Conservation (phyloP, 2,888 invertebrate genomes). For the Conus canariensis region DNA sequence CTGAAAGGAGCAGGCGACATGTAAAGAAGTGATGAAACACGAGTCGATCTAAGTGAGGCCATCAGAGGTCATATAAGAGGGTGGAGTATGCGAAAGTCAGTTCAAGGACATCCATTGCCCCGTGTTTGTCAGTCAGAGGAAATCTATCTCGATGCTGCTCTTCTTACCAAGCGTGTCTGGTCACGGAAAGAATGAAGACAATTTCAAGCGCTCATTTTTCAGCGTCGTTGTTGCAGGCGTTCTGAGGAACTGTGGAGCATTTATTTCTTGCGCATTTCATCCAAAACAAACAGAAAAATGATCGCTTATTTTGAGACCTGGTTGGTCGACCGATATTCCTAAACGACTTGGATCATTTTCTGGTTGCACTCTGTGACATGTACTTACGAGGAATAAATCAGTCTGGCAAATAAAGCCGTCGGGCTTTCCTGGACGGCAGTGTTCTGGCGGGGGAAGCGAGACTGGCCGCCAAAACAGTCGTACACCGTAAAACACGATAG, state of each 20-base stretch:
- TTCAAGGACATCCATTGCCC: conserved; percentile 25
- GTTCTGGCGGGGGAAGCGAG: not conserved
- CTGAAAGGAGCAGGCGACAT: not conserved
- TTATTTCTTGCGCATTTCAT: too few species aligned
- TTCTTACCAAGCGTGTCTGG: conserved; percentile 8
- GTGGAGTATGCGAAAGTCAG: not conserved
- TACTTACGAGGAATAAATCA: not conserved
- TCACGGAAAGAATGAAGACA: not conserved
- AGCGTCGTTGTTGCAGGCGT: not conserved
- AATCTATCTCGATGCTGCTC: not conserved
- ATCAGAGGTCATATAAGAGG: conserved; percentile 22
- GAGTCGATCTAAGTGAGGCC: not conserved
- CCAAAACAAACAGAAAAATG: not conserved
- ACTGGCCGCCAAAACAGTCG: not conserved
- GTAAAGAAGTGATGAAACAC: not conserved
- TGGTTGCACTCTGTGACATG: not conserved
- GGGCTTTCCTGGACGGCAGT: not conserved
- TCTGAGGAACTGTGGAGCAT: too few species aligned
- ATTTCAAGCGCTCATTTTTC: not conserved
- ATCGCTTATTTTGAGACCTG: not conserved
- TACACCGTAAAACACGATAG: not conserved
- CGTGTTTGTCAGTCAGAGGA: not conserved
- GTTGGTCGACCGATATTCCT: not conserved
- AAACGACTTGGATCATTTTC: not conserved
- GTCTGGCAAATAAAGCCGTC: not conserved